phyloP scores from a whole-genome alignment of 2,113 vertebrate species.

The Phyllopteryx taeniolatus region DNA sequence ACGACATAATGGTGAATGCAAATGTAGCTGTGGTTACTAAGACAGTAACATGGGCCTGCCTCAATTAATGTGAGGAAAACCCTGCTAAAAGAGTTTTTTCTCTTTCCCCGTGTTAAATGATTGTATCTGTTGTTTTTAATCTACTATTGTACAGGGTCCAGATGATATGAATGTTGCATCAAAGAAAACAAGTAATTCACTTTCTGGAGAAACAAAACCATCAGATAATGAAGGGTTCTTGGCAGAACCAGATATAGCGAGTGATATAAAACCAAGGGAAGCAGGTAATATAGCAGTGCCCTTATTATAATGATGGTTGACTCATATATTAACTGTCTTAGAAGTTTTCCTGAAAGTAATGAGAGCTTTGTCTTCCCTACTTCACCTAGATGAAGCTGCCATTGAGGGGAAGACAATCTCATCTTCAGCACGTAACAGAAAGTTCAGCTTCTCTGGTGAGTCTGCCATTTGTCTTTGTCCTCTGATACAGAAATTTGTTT shows the following conservation, averaged over 20 bases:
- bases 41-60: no score
- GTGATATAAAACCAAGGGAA: slow-evolving; percentile 29
- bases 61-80: no score
- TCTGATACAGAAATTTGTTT: no score
- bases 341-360: slow-evolving; percentile 13
- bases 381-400: slow-evolving; percentile 46
- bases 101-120: neutral
- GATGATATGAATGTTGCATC: slow-evolving; percentile 80
- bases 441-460: slow-evolving; percentile 79
- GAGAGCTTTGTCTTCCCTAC: slow-evolving; percentile 10
- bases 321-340: neutral
- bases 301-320: neutral
- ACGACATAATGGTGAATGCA: slow-evolving; percentile 45
- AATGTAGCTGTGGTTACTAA: slow-evolving; percentile 40
- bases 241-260: slow-evolving; percentile 25
- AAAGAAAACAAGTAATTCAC: slow-evolving; percentile 64
- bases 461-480: neutral
- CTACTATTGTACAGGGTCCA: slow-evolving; percentile 67
- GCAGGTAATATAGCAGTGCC: slow-evolving; percentile 33
- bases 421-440: slow-evolving; percentile 57
- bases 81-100: neutral
- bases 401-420: slow-evolving; percentile 59
- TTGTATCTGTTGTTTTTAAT: neutral
- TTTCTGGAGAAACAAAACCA: slow-evolving; percentile 59
- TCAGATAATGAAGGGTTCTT: slow-evolving; percentile 35